Evolutionary conservation across 2,113 vertebrate species (phyloP), one percentile per base, ranked within the genome.

Genomic region (Proterorhinus semilunaris): DNA sequence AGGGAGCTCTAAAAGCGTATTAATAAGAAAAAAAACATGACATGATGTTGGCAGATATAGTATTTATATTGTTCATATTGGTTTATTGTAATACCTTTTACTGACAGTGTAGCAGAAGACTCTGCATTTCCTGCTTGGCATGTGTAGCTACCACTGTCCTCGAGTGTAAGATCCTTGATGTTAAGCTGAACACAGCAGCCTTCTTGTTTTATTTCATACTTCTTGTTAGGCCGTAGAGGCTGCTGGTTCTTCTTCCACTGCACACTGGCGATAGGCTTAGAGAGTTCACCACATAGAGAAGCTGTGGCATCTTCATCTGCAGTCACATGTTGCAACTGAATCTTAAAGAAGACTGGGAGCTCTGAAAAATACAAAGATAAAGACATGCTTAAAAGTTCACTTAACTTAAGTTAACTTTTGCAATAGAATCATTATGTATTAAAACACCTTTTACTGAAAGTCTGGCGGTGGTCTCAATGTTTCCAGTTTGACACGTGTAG

Each of bases 381-480:
- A 57, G 11, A 53, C 16, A 53, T 27, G 10, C 17, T 27, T 6
- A 55, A 55, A 27, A 27, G 1, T 21, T 21, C 1, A 21, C 21
- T 21, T 21, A 21, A 21, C 21, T 21, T 21, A 21, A 21, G 21
- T 21, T 21, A 21, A 21, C 21, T 21, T 36, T 36, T 36, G 27
- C 4, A 61, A n/a, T 9, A n/a, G 42, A 44, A 44, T n/a, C 1
- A 44, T 1, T 44, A 45, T n/a, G 13, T 61, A 61, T 13, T 3
- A 13, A 64, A 88, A 85, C 80, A 94, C 96, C 96, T 90, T 87
- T 95, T 57, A 97, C 94, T 36, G 64, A 6, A 0, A 91, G 1
- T 21, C 44, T 55, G 10, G 85, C 86, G 70, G 69, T 36, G 0
- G 83, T 87, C 45, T 84, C 86, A 43, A 51, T 53, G 55, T 5